phyloP scores from a whole-genome alignment of 2,888 invertebrate genomes.

The Biston stratarius region DNA sequence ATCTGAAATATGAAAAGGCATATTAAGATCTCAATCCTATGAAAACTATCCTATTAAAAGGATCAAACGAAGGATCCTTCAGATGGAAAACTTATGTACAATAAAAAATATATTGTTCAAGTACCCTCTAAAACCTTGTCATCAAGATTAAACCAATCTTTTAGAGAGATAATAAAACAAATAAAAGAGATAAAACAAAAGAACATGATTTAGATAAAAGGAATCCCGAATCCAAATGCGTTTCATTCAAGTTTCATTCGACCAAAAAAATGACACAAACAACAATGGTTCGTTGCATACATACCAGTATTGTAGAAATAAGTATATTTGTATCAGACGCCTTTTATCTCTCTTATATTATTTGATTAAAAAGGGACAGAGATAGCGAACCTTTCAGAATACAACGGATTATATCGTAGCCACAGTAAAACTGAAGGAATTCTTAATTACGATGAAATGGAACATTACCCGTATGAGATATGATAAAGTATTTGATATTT shows the following conservation, averaged over 20 bases:
- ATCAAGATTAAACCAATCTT: neutral
- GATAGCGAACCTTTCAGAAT: conserved; percentile 44
- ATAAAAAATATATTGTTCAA: neutral
- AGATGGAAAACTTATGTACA: conserved; percentile 7
- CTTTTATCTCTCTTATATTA: conserved; percentile 29
- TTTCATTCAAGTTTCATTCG: conserved; percentile 54
- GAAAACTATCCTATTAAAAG: conserved; percentile 22
- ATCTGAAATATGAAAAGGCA: conserved; percentile 55
- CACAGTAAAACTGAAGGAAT: conserved; percentile 8
- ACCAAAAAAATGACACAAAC: conserved; percentile 59
- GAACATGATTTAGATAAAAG: conserved; percentile 49
- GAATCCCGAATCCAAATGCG: conserved; percentile 40
- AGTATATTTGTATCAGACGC: conserved; percentile 21
- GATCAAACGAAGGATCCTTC: conserved; percentile 17
- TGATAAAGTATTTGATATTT: too few relatives aligned
- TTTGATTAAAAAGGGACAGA: conserved; percentile 48
- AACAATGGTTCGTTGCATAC: conserved; percentile 42
- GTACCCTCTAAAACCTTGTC: neutral
- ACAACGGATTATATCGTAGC: conserved; percentile 51
- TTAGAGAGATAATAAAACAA: neutral
- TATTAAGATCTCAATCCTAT: conserved; percentile 17
- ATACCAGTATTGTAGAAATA: conserved; percentile 16
- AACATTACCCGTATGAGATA: too few relatives aligned
- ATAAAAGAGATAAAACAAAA: conserved; percentile 34
- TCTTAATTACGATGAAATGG: neutral